phyloP scores from a whole-genome alignment of 2,797 vertebrate genomes.

The Sardinella longiceps region DNA sequence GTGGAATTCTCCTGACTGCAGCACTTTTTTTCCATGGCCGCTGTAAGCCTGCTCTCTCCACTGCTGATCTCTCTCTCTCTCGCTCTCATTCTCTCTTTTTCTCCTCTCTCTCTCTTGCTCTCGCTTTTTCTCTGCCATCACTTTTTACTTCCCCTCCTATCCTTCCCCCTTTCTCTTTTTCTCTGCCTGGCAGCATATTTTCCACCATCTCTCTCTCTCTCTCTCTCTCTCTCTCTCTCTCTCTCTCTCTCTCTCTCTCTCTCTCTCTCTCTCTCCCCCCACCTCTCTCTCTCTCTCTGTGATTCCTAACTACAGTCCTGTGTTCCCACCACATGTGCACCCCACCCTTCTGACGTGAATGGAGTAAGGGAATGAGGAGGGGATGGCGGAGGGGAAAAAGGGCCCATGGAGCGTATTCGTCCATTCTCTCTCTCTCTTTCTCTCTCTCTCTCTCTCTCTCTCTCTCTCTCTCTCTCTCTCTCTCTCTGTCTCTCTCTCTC shows the following conservation, averaged over 20 bases:
- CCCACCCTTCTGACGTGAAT: constrained; percentile 43
- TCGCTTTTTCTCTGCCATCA: constrained; percentile 33
- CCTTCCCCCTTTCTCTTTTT: constrained; percentile 32
- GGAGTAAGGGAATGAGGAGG: constrained; percentile 31
- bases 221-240: not conserved
- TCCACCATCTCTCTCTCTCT: not conserved
- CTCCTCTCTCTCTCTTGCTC: constrained; percentile 31
- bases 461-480: not conserved
- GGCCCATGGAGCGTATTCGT: not conserved
- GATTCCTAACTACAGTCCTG: constrained; percentile 61
- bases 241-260: not conserved
- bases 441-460: not conserved
- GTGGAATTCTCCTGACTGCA: constrained; percentile 84
- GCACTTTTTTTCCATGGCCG: constrained; percentile 69
- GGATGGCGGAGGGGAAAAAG: constrained; percentile 48
- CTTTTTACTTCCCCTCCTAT: constrained; percentile 17
- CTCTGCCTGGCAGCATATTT: constrained; percentile 34
- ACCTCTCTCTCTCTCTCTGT: constrained; percentile 64
- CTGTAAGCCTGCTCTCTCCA: constrained; percentile 47
- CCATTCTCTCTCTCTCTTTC: not conserved
- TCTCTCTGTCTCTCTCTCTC: not conserved
- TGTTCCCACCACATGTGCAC: constrained; percentile 25
- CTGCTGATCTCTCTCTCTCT: constrained; percentile 55
- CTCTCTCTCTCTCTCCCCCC: constrained; percentile 19
- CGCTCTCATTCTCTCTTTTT: constrained; percentile 15